Percentiles rank a stretch among this genome's conserved stretches.
These are phyloP conservation scores for Drosophila lini DNA, from an alignment of 1,140 invertebrate species.

Conservation along the genomic window DNA sequence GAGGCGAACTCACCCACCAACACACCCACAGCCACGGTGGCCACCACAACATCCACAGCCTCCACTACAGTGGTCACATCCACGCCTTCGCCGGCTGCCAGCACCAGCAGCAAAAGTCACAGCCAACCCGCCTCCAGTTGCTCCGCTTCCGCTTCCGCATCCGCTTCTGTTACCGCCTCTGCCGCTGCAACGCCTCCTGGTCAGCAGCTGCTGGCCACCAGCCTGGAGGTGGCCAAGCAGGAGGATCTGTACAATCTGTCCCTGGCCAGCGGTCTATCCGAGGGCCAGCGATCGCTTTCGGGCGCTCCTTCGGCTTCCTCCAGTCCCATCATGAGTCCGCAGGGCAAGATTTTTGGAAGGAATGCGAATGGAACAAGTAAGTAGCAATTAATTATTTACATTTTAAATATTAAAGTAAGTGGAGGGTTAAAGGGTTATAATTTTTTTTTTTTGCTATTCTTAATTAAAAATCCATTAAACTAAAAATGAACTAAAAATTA, in stretches of 20 bases:
- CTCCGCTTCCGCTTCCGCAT: slow-evolving; percentile 16
- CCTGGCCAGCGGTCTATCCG: slow-evolving; percentile 70
- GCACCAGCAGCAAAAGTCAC: slow-evolving; percentile 42
- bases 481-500: too few species aligned
- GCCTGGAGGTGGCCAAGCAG: slow-evolving; percentile 54
- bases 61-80: slow-evolving; percentile 28
- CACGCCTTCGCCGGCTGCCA: slow-evolving; percentile 47
- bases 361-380: slow-evolving; percentile 85
- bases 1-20: slow-evolving; percentile 59
- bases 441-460: too few species aligned
- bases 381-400: slow-evolving; percentile 35
- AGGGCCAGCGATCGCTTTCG: slow-evolving; percentile 76
- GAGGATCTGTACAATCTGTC: slow-evolving; percentile 79
- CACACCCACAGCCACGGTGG: slow-evolving; percentile 39
- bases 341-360: slow-evolving; percentile 84
- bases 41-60: slow-evolving; percentile 38
- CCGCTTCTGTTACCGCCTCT: slow-evolving; percentile 23
- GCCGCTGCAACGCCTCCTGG: slow-evolving; percentile 28
- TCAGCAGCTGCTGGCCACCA: slow-evolving; percentile 57
- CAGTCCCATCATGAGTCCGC: slow-evolving; percentile 81
- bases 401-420: not conserved
- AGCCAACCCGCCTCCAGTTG: slow-evolving; percentile 55
- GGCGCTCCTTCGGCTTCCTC: slow-evolving; percentile 80
- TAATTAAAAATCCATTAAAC: too few species aligned
- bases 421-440: too few species aligned